Evolutionary conservation across 2,797 vertebrate species (phyloP).

Genomic region (Sylvilagus floridanus): DNA sequence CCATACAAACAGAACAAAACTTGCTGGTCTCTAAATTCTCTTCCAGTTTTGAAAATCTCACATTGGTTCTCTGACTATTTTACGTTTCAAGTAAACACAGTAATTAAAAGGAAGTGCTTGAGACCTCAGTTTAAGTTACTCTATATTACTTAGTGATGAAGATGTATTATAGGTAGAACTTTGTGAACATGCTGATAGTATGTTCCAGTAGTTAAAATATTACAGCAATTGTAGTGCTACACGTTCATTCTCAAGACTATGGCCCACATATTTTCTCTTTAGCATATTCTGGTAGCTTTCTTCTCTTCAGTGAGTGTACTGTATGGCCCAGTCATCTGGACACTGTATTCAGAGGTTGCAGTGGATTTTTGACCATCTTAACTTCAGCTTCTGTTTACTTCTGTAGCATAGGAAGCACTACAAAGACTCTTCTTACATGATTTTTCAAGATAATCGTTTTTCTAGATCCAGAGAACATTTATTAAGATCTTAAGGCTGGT

Average conservation of each 20-base stretch:
- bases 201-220: neutral
- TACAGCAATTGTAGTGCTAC: neutral
- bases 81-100: neutral
- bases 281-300: neutral
- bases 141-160: slow-evolving; percentile 3
- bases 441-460: neutral
- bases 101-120: neutral
- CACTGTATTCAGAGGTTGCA: neutral
- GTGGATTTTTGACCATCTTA: neutral
- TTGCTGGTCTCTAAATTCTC: neutral
- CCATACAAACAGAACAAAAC: neutral
- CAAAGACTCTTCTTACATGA: neutral
- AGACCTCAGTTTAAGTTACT: slow-evolving; percentile 23
- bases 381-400: neutral
- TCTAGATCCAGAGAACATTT: neutral
- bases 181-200: neutral
- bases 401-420: neutral
- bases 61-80: slow-evolving; percentile 6
- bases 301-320: neutral
- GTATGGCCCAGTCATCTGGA: neutral
- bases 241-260: neutral
- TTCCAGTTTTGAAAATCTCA: slow-evolving; percentile 28
- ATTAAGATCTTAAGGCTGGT: neutral
- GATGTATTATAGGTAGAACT: neutral
- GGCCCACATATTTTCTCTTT: neutral